Conservation (phyloP, 2,797 vertebrate genomes). For the Anomalospiza imberbis region DNA sequence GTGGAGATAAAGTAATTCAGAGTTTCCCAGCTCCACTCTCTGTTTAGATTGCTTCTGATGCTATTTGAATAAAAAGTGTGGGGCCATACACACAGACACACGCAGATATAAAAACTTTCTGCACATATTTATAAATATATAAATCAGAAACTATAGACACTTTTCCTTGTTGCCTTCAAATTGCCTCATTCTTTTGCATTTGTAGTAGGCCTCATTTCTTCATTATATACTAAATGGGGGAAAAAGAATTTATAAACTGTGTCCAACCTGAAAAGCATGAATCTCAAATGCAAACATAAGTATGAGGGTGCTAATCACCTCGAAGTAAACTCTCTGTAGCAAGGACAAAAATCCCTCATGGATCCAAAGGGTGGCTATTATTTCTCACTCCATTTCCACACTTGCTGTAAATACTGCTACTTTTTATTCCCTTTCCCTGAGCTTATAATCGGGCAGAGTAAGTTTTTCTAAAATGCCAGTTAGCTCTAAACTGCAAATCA, state of each 20-base stretch:
- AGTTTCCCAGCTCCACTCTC: neutral
- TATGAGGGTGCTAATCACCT: neutral
- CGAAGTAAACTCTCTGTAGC: neutral
- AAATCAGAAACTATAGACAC: neutral
- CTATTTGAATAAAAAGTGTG: neutral
- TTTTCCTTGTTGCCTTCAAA: neutral
- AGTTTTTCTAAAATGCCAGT: neutral
- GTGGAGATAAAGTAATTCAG: neutral
- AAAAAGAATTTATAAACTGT: neutral
- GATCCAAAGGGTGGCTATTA: neutral
- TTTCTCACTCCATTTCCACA: neutral
- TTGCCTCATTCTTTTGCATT: neutral
- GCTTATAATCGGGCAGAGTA: rapidly evolving
- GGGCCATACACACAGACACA: too few relatives aligned
- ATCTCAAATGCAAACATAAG: neutral
- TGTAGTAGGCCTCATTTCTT: conserved; percentile 9
- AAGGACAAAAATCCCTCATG: neutral
- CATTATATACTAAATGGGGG: neutral
- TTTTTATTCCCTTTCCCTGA: rapidly evolving
- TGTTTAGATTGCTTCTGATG: neutral
- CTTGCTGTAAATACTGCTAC: neutral
- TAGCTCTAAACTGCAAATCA: neutral
- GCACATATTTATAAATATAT: rapidly evolving
- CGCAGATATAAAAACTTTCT: neutral
- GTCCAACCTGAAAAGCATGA: neutral